Evolutionary conservation across 2,888 invertebrate genomes (phyloP).

Genomic region (Parnassius apollo): DNA sequence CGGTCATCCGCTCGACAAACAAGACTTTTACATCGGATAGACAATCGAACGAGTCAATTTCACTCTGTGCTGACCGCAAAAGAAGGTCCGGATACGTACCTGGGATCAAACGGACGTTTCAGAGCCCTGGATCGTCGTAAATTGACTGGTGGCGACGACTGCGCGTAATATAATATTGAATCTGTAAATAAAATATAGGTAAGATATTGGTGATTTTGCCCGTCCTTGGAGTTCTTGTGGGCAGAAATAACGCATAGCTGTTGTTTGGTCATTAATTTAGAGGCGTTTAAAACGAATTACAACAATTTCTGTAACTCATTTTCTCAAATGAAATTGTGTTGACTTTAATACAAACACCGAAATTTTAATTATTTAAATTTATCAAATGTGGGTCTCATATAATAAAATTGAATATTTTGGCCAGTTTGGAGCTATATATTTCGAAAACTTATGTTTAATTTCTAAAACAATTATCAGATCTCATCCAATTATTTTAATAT

Average conservation of each 20-base stretch:
- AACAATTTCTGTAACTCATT: too few relatives aligned
- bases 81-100: constrained; percentile 45
- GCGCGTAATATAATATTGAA: constrained; percentile 19
- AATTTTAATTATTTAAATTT: too few relatives aligned
- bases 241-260: not conserved
- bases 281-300: too few relatives aligned
- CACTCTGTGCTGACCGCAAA: constrained; percentile 58
- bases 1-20: constrained; percentile 40
- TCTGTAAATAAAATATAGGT: not conserved
- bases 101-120: constrained; percentile 48
- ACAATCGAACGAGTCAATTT: constrained; percentile 70
- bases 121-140: constrained; percentile 44
- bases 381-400: too few relatives aligned
- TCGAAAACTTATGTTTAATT: too few relatives aligned
- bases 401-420: too few relatives aligned
- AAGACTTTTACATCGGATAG: constrained; percentile 52
- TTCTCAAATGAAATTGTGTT: too few relatives aligned
- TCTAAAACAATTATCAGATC: too few relatives aligned
- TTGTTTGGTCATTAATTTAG: too few relatives aligned
- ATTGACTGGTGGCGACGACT: constrained; percentile 41
- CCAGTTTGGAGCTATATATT: too few relatives aligned
- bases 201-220: not conserved
- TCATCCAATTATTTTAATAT: too few relatives aligned
- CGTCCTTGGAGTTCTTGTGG: not conserved
- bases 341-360: too few relatives aligned